Base-by-base conservation (phyloP, 2,113 vertebrate species). In the Cairina moschata region DNA sequence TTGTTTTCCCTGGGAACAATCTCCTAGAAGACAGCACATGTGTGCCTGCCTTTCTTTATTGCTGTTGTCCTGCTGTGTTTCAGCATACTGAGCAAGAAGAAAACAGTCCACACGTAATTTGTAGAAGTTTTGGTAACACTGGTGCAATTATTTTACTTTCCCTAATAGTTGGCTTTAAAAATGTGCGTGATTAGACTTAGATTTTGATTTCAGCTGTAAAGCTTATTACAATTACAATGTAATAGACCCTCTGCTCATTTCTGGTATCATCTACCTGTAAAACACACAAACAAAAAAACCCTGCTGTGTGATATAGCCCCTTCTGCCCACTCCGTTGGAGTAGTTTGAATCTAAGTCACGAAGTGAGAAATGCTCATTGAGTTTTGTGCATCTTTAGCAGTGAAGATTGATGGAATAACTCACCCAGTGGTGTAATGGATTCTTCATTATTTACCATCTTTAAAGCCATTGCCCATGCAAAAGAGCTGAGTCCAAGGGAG, bases 81-180 rank as follows among this genome's bases (percentile, higher is more conserved):
- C 96, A 92, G 80, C 92, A 90, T 32, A 44, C 69, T 72, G 86
- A 95, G 88, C 83, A 84, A 93, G 83, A 97, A 94, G 92, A 91
- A 95, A 96, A 92, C 77, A 88, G 83, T n/a, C 69, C 76, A 79
- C 52, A 16, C 82, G 80, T 5, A 68, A 94, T 95, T 86, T 93
- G 69, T 73, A 68, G 38, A 58, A 68, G 44, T 94, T 93, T 94
- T 65, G 56, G 52, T 84, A 76, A 58, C 32, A 20, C 26, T 63
- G 54, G 48, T 75, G 60, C 54, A 26, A 22, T 83, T 67, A 48
- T 83, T 88, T 83, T 44, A 14, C 58, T 90, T 86, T 42, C 26
- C 23, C 3, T 80, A 10, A 20, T 13, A 46, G 28, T 10, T 68
- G 17, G 4, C 29, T 17, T 44, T 60, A 36, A 68, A 93, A 86